phyloP scores from a whole-genome alignment of 2,113 vertebrate species.

The Ageneiosus marmoratus region DNA sequence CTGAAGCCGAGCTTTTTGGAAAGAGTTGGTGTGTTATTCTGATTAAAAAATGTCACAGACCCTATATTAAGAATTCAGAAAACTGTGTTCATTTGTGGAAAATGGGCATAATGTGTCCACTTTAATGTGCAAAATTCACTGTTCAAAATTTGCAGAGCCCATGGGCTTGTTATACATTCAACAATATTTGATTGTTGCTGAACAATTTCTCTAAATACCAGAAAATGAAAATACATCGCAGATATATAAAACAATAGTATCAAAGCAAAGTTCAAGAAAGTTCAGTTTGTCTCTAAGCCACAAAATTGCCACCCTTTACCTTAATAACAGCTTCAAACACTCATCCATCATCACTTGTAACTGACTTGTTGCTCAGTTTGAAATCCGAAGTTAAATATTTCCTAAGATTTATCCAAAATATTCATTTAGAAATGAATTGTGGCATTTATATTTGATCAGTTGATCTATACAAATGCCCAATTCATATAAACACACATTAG shows the following conservation, averaged over 20 bases:
- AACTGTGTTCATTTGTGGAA: no score
- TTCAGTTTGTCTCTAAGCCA: not conserved
- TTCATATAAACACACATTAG: not conserved
- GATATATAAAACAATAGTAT: not conserved
- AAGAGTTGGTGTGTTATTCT: no score
- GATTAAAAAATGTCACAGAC: no score
- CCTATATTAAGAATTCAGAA: no score
- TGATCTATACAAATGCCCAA: not conserved
- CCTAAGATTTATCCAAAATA: not conserved
- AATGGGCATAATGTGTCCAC: no score
- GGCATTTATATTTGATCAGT: not conserved
- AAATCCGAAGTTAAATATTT: not conserved
- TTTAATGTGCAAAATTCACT: not conserved
- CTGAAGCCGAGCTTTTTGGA: no score
- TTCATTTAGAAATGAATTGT: not conserved
- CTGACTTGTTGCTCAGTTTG: not conserved
- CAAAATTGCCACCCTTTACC: constrained; percentile 19
- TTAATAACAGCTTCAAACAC: constrained; percentile 5
- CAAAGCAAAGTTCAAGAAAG: not conserved
- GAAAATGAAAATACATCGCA: not conserved
- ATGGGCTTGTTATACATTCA: not conserved
- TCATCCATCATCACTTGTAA: not conserved
- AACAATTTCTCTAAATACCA: not conserved
- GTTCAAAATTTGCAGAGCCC: not conserved
- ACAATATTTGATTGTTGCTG: not conserved